Base-by-base conservation (phyloP, 2,888 invertebrate species). In the Erebia ligea region DNA sequence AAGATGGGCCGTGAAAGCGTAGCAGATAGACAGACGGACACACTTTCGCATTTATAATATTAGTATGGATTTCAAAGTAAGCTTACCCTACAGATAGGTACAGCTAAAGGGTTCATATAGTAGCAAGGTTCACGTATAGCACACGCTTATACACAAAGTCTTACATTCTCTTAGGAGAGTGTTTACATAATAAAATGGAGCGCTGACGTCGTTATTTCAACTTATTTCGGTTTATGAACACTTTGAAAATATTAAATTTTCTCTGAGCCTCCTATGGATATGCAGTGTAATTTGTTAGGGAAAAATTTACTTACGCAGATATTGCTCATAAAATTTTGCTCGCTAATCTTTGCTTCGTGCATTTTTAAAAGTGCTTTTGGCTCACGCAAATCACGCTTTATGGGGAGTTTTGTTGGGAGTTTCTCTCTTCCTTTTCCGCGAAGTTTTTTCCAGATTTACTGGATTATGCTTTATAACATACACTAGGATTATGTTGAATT, bases 171-270 rank as follows among this genome's bases (percentile, higher is more conserved):
- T 67, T 63, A 66, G 65, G 56, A 67, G 63, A 70, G 74, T 74
- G 73, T 71, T 75, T 71, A 71, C 71, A 70, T 73, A 73, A 75
- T 69, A 71, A 71, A 73, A 73, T 73, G 70, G 68, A 74, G 74
- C 70, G 61, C 52, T 70, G 64, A 61, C 72, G 69, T 70, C 70
- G 71, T 76, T 74, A 76, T 71, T 74, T 57, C 71, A 70, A 75
- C 69, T 75, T 75, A 73, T 75, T 75, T 75, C 74, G 67, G 69
- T 76, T 74, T 73, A 73, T 71, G 75, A 75, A 75, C 73, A 75
- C 73, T 75, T 73, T 75, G 75, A 68, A 75, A 72, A 74, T 74
- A 75, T 75, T 75, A 75, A 75, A 75, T 75, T 75, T 70, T 70
- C 70, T 63, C 69, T 65, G 62, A 63, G 69, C 74, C 72, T 68